Base-by-base conservation (phyloP, 2,797 vertebrate species). In the Lates japonicus region DNA sequence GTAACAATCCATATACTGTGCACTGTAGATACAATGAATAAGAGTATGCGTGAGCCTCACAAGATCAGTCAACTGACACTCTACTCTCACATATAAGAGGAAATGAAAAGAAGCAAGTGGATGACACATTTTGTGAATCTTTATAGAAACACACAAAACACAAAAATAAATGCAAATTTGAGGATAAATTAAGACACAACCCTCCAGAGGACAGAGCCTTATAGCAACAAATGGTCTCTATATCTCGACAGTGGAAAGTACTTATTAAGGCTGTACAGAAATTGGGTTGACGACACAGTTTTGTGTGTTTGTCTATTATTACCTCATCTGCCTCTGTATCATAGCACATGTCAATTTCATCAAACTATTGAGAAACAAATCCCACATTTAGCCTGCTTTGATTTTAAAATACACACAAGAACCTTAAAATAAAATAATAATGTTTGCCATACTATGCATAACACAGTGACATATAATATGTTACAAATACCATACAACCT, bases 21-120 rank as follows among this genome's bases (percentile, higher is more conserved):
- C 6, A 31, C 25, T 51, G 11, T 2, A 4, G 12, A 16, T 31
- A 14, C 20, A 22, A 35, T 20, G 3, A 25, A 31, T 58, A 19
- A 31, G 10, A 2, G 39, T 6, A 31, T 5, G 10, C 13, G 7
- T 11, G 7, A 70, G 22, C 5, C 7, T 48, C 57, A 76, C 17
- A 37, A 9, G 39, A 57, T 64, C 5, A 11, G 75, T 82, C 31
- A 82, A 33, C 55, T 39, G 60, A 76, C 35, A 13, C 16, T 8
- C 16, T 7, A 9, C 31, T 77, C 70, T 74, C 51, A 76, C 29
- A 77, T 42, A 41, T 13, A 29, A 63, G 57, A 80, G 82, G 78
- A 87, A 89, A 52, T 64, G 81, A 81, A 65, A 88, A 72, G 31
- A 17, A 55, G 62, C 14, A 2, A 68, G 61, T 33, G 44, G 44